Base-by-base conservation (phyloP, 2,113 vertebrate genomes). In the Catharus bicknelli region DNA sequence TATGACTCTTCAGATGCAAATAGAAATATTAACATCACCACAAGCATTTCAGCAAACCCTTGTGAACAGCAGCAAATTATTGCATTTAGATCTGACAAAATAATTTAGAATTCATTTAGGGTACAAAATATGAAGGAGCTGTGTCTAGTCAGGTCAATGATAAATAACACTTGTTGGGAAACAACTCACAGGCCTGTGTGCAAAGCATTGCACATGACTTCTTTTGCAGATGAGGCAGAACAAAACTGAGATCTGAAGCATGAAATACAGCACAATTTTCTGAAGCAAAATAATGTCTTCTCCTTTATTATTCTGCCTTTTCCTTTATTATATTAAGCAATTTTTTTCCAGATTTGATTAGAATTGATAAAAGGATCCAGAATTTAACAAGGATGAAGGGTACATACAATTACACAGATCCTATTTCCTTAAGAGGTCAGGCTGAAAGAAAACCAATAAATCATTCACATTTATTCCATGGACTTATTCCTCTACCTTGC, bases 141-240 rank as follows among this genome's bases (percentile, higher is more conserved):
- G 25, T n/a, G 38, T 64, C 68, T 57, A 59, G 26, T 23, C n/a
- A 77, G 22, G 55, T 69, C 66, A 81, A 40, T 5, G 30, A 42
- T 69, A 63, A 82, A 38, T 58, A 42, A 1, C 10, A 45, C 40
- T 42, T 34, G 9, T 7, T 40, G 74, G 45, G 36, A 69, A 85
- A 83, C 17, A 54, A 16, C n/a, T 29, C 9, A 3, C 21, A 45
- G 3, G 22, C 10, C 45, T 20, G 10, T 6, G 17, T 32, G 20
- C 5, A 9, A 91, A 59, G 21, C 1, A 1, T 3, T 34, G 11
- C 42, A 54, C 0, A 0, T 48, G 43, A 80, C 17, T 38, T 21
- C 43, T 88, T 67, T 59, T 30, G n/a, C 40, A 91, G n/a, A 17
- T 22, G 26, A 40, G 62, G 32, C 17, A 45, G 51, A 12, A 5